Conservation (phyloP, 2,888 invertebrate genomes). For the Serrognathus titanus region DNA sequence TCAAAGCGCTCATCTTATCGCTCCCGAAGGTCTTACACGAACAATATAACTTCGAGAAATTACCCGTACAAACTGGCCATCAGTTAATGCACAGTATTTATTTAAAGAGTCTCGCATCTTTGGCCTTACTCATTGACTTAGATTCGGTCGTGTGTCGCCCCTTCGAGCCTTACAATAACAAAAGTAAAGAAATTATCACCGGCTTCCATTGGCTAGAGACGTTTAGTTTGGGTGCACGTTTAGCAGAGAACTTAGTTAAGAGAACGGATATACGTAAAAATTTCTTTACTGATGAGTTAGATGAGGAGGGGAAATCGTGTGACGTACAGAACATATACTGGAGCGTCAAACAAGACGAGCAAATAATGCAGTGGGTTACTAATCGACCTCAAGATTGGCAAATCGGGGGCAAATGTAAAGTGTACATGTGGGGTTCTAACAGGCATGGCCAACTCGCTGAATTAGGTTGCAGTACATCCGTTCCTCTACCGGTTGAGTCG, state of each 20-base stretch:
- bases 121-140: constrained; percentile 54
- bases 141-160: constrained; percentile 54
- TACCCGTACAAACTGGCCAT: constrained; percentile 56
- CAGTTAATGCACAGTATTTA: constrained; percentile 59
- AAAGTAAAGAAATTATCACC: constrained; percentile 38
- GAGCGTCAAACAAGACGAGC: constrained; percentile 57
- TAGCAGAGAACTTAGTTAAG: constrained; percentile 55
- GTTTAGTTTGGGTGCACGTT: constrained; percentile 53
- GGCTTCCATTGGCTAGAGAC: constrained; percentile 60
- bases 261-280: constrained; percentile 50
- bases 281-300: constrained; percentile 33
- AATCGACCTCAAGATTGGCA: constrained; percentile 64
- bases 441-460: constrained; percentile 63
- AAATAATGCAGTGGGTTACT: constrained; percentile 60
- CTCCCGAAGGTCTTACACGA: constrained; percentile 53
- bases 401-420: constrained; percentile 56
- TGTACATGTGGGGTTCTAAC: constrained; percentile 60
- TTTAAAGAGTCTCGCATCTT: constrained; percentile 55
- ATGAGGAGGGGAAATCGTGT: constrained; percentile 9
- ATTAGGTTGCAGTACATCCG: constrained; percentile 42
- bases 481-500: constrained; percentile 49
- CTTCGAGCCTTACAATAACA: constrained; percentile 50
- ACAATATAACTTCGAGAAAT: constrained; percentile 57
- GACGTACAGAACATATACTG: constrained; percentile 52
- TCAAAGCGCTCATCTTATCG: constrained; percentile 49